These are phyloP conservation scores for Drosophila limbata DNA, from an alignment of 2,888 invertebrate species.

Conservation along the genomic window DNA sequence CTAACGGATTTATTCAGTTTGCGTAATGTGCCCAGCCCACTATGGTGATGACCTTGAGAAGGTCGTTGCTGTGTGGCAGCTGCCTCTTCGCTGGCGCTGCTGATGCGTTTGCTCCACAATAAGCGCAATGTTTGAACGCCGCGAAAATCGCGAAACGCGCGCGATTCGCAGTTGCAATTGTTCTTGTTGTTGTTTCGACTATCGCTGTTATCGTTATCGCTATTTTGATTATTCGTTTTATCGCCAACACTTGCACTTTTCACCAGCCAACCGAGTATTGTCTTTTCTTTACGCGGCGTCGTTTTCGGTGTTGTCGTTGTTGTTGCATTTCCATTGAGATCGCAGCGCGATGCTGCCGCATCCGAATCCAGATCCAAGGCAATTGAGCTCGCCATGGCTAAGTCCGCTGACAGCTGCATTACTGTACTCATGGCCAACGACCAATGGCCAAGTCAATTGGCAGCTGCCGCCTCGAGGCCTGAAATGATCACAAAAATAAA, in stretches of 20 bases:
- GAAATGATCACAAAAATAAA: constrained; percentile 34
- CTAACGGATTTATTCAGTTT: constrained; percentile 81
- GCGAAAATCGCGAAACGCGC: constrained; percentile 79
- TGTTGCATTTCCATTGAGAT: constrained; percentile 20
- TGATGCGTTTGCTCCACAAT: constrained; percentile 85
- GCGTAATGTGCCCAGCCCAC: constrained; percentile 62
- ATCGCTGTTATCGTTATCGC: constrained; percentile 29
- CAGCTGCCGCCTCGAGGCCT: constrained; percentile 61
- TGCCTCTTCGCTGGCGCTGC: constrained; percentile 66
- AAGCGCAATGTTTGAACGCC: constrained; percentile 84
- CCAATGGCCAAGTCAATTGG: constrained; percentile 59
- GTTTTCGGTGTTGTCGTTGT: constrained; percentile 44
- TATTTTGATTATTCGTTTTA: constrained; percentile 21
- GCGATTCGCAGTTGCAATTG: constrained; percentile 64
- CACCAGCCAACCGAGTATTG: constrained; percentile 82
- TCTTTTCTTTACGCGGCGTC: constrained; percentile 80
- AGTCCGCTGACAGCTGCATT: constrained; percentile 41
- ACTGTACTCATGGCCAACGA: constrained; percentile 40
- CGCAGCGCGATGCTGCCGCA: constrained; percentile 18
- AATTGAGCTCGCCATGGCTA: constrained; percentile 43
- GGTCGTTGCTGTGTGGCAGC: constrained; percentile 11
- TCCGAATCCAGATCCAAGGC: constrained; percentile 31
- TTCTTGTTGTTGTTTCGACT: constrained; percentile 19
- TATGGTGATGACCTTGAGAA: constrained; percentile 4
- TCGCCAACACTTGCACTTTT: constrained; percentile 67